phyloP scores from a whole-genome alignment of 2,113 vertebrate genomes.

The Passer montanus region DNA sequence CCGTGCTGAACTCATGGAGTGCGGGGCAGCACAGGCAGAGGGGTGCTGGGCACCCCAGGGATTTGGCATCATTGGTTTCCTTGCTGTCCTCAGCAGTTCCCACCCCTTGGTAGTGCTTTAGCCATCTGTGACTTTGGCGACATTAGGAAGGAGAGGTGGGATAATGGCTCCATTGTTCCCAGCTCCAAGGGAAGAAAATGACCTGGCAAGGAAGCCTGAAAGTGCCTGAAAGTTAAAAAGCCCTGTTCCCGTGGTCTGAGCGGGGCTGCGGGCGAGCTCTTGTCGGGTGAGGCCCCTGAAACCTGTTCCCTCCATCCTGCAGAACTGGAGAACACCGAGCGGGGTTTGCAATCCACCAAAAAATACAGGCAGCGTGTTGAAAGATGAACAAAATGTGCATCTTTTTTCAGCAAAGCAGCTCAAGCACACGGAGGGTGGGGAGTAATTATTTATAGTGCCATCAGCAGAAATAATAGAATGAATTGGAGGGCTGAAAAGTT shows the following conservation, averaged over 20 bases:
- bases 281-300: background rate
- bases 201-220: constrained; percentile 6
- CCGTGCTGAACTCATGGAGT: accelerated
- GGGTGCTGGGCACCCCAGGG: too few relatives aligned
- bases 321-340: background rate
- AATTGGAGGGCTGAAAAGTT: constrained; percentile 65
- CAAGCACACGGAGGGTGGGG: constrained; percentile 15
- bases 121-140: background rate
- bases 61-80: background rate
- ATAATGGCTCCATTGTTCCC: constrained; percentile 54
- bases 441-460: constrained; percentile 63
- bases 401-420: constrained; percentile 37
- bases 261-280: background rate
- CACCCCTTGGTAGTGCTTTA: background rate
- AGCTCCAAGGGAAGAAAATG: background rate
- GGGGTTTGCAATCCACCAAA: background rate
- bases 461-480: constrained; percentile 53
- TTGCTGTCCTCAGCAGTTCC: background rate
- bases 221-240: background rate
- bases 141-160: background rate
- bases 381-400: background rate
- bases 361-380: background rate
- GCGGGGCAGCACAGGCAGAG: accelerated
- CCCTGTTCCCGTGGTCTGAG: background rate
- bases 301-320: background rate